phyloP scores from a whole-genome alignment of 2,797 vertebrate genomes.

The Sebastes variabilis region DNA sequence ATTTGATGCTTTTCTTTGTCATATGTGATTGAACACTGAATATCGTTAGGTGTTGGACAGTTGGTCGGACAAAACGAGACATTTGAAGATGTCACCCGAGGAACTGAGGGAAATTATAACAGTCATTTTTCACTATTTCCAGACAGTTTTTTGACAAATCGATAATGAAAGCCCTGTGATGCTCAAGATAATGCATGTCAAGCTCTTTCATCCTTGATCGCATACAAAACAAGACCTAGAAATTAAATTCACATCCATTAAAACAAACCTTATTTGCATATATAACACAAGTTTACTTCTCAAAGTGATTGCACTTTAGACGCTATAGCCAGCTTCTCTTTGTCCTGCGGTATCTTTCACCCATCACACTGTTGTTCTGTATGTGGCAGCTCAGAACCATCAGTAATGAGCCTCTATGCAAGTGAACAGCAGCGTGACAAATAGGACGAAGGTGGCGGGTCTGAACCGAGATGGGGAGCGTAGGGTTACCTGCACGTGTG shows the following conservation, averaged over 20 bases:
- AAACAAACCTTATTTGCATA: background rate
- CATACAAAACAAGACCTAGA: background rate
- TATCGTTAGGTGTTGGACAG: background rate
- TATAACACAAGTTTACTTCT: background rate
- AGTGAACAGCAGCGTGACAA: slow-evolving; percentile 27
- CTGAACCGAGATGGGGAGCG: background rate
- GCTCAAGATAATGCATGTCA: background rate
- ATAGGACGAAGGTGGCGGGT: background rate
- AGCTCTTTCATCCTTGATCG: background rate
- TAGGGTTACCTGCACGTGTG: slow-evolving; percentile 63
- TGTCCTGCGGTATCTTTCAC: background rate
- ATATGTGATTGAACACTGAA: background rate
- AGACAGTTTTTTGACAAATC: background rate
- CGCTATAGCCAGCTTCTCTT: background rate
- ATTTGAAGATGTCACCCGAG: background rate
- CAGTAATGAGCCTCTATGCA: slow-evolving; percentile 35
- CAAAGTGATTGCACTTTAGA: background rate
- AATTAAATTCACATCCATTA: background rate
- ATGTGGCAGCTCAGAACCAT: background rate
- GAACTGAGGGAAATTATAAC: background rate
- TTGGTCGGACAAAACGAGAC: background rate
- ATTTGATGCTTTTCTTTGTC: background rate
- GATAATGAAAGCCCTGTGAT: background rate
- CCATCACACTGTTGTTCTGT: background rate
- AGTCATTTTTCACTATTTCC: background rate